Percentiles rank a stretch among this genome's conserved stretches.
Evolutionary conservation across 2,797 vertebrate species (phyloP).

Genomic region (Lacerta bilineata): DNA sequence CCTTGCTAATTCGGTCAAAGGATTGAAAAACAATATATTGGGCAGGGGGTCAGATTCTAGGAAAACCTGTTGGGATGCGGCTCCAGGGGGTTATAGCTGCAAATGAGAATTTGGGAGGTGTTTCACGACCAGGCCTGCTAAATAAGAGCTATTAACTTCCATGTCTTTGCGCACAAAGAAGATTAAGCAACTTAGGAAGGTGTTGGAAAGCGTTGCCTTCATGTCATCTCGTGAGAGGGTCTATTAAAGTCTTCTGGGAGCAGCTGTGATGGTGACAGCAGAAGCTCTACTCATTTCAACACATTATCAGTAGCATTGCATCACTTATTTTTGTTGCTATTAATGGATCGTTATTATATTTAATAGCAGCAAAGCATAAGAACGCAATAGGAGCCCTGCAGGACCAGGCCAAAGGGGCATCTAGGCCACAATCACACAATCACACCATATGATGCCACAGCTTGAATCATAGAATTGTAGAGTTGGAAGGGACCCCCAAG

Average conservation of each 20-base stretch:
- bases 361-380: not conserved
- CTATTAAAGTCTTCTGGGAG: not conserved
- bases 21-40: not conserved
- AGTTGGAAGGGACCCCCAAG: too few relatives aligned
- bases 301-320: not conserved
- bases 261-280: not conserved
- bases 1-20: not conserved
- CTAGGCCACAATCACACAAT: too few relatives aligned
- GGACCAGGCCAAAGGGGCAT: too few relatives aligned
- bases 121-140: not conserved
- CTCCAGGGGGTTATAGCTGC: accelerated
- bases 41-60: not conserved
- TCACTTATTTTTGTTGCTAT: not conserved
- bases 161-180: not conserved
- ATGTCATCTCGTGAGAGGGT: not conserved
- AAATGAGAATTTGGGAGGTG: not conserved
- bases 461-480: too few relatives aligned
- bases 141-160: not conserved
- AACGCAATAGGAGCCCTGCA: not conserved
- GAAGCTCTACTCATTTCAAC: not conserved
- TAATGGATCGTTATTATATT: not conserved
- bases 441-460: too few relatives aligned
- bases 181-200: not conserved
- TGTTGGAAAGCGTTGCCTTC: accelerated
- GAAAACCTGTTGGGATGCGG: accelerated